These are phyloP conservation scores for Apogon hyalosoma DNA, from an alignment of 2,797 vertebrate genomes.

Conservation along the genomic window DNA sequence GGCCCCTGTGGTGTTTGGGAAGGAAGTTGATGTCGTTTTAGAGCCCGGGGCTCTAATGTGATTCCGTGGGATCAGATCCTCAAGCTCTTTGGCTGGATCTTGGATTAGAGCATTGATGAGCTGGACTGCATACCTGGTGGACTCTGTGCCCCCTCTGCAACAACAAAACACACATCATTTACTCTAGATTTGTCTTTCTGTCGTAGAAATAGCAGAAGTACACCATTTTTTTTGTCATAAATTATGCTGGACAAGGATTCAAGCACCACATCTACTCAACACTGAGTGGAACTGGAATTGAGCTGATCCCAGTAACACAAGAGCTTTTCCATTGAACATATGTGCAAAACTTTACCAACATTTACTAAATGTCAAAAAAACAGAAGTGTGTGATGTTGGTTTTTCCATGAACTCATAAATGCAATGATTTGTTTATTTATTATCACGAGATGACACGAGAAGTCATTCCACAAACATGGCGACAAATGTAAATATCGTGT, in stretches of 20 bases:
- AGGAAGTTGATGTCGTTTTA: constrained; percentile 86
- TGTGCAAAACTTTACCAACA: too few relatives aligned
- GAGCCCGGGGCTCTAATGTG: constrained; percentile 94
- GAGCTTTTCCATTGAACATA: too few relatives aligned
- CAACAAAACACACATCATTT: constrained; percentile 15
- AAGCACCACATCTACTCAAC: background rate
- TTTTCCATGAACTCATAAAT: too few relatives aligned
- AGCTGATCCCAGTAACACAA: background rate
- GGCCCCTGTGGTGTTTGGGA: constrained; percentile 88
- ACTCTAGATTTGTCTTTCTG: background rate
- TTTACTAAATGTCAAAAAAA: too few relatives aligned
- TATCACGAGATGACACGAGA: too few relatives aligned
- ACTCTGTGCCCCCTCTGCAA: constrained; percentile 96
- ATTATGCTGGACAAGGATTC: background rate
- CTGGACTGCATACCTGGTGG: constrained; percentile 96
- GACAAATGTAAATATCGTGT: too few relatives aligned
- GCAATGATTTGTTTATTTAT: too few relatives aligned
- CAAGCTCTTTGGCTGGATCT: constrained; percentile 98
- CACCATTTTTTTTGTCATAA: background rate
- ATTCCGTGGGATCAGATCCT: constrained; percentile 98
- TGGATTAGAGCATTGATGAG: constrained; percentile 99
- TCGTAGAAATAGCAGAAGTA: background rate
- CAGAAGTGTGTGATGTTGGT: too few relatives aligned
- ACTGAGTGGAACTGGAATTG: background rate
- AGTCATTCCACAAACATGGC: too few relatives aligned